A percentile compares a stretch with the other conserved stretches of the same genome.
Evolutionary conservation across 2,888 invertebrate genomes (phyloP).

Genomic region (Exocentrus adspersus): DNA sequence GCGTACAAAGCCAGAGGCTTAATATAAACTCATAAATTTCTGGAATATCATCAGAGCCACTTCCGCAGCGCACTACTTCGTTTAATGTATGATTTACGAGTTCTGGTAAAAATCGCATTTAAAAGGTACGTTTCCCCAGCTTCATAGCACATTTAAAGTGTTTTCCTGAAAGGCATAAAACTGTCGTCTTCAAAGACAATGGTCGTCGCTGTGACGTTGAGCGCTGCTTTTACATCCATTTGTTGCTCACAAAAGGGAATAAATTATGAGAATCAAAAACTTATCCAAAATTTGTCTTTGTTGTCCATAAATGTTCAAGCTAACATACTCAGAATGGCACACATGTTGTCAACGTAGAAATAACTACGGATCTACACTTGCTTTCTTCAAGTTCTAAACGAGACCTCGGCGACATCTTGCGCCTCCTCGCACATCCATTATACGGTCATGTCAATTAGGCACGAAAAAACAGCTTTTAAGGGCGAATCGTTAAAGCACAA

Average conservation of each 20-base stretch:
- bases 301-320: too few relatives aligned
- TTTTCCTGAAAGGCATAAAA: slow-evolving; percentile 31
- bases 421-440: slow-evolving; percentile 14
- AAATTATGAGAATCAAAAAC: not conserved
- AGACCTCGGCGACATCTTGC: slow-evolving; percentile 13
- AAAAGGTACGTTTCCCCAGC: slow-evolving; percentile 27
- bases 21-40: slow-evolving; percentile 26
- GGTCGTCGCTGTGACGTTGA: slow-evolving; percentile 1
- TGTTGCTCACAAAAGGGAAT: not conserved
- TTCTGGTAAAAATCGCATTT: slow-evolving; percentile 27
- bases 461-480: slow-evolving; percentile 23
- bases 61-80: slow-evolving; percentile 26
- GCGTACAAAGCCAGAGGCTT: not conserved
- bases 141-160: slow-evolving; percentile 15
- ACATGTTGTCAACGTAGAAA: not conserved
- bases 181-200: slow-evolving; percentile 30
- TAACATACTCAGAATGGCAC: too few relatives aligned
- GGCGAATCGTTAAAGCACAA: slow-evolving; percentile 32
- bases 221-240: not conserved
- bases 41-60: slow-evolving; percentile 23
- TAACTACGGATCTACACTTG: slow-evolving; percentile 7
- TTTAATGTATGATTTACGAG: slow-evolving; percentile 29
- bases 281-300: too few relatives aligned
- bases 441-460: slow-evolving; percentile 31
- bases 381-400: slow-evolving; percentile 12